phyloP scores from a whole-genome alignment of 2,888 invertebrate species.

The Caenorhabditis becei region DNA sequence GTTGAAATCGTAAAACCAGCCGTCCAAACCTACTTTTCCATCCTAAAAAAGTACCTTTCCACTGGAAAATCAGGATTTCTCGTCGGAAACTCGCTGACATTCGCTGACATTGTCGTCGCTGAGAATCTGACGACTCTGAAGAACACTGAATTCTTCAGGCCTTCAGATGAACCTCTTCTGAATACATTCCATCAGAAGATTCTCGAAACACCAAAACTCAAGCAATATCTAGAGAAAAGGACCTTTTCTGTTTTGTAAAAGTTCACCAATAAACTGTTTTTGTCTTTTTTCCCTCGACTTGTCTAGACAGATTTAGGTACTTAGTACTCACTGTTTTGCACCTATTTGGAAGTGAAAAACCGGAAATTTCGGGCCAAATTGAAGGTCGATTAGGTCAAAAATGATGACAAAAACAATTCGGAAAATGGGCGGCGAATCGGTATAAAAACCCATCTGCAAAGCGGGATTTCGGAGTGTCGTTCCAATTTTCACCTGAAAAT shows the following conservation, averaged over 20 bases:
- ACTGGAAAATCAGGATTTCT: constrained; percentile 36
- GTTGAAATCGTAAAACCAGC: constrained; percentile 28
- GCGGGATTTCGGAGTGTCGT: too few species aligned
- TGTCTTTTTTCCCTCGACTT: not conserved
- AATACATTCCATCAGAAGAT: constrained; percentile 20
- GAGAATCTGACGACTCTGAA: constrained; percentile 36
- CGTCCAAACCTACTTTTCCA: constrained; percentile 5
- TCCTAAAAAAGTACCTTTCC: constrained; percentile 22
- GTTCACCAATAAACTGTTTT: not conserved
- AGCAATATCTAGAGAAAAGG: constrained; percentile 24
- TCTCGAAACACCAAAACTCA: constrained; percentile 12
- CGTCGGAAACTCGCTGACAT: constrained; percentile 36
- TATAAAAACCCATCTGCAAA: too few species aligned
- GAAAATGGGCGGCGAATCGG: too few species aligned
- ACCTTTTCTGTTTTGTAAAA: not conserved
- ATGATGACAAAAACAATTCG: too few species aligned
- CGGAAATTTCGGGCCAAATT: too few species aligned
- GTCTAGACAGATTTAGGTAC: too few species aligned
- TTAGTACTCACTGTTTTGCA: too few species aligned
- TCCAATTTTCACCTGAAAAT: too few species aligned
- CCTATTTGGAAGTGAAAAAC: too few species aligned
- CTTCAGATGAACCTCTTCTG: constrained; percentile 3
- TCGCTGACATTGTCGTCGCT: constrained; percentile 40
- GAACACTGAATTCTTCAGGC: constrained; percentile 19
- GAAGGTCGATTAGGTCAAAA: too few species aligned